Base-by-base conservation (phyloP, 1,140 invertebrate genomes). In the Hypsibius dujardini region DNA sequence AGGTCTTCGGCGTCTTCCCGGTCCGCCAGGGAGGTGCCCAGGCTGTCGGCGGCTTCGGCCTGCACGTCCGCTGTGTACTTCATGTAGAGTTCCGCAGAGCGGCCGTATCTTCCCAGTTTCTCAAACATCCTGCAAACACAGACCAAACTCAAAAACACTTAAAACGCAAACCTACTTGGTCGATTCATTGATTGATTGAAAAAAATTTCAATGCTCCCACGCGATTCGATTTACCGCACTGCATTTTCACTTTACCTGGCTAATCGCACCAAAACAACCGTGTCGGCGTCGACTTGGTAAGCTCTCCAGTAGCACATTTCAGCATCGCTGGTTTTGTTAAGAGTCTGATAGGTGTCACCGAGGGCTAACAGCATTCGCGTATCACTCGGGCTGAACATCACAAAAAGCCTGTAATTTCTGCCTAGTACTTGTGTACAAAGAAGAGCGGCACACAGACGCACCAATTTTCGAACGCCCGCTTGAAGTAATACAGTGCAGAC, bases 251-350 rank as follows among this genome's bases (percentile, higher is more conserved):
- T 42, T 67, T 67, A 67, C 62, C 42, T 67, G 12, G 62, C 62
- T 15, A 67, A 42, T 42, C 62, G 62, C 3, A 67, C 62, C 12
- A 67, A 42, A 12, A 42, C 62, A 15, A 67, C 42, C 3, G 62
- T 67, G 62, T 67, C 62, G 7, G 12, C 95, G 0, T 95, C 95
- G 56, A 97, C 87, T 80, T 87, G 89, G 76, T 94, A 90, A 1
- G 95, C 95, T 81, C 94, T 93, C 77, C 90, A 90, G 80, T 94
- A 98, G 81, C 95, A 98, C 80, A 95, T 95, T 1, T 96, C 84
- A 0, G 95, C 94, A 77, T 98, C 94, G 73, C 90, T 86, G 72
- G 87, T 85, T 80, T 89, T 88, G 50, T 95, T 90, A 74, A 97
- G 83, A 79, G 94, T 95, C 78, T 96, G 92, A 77, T 95, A 98